Percentiles rank a stretch among this genome's conserved stretches.
Evolutionary conservation across 1,140 invertebrate species (phyloP).

Genomic region (Zophobas morio): DNA sequence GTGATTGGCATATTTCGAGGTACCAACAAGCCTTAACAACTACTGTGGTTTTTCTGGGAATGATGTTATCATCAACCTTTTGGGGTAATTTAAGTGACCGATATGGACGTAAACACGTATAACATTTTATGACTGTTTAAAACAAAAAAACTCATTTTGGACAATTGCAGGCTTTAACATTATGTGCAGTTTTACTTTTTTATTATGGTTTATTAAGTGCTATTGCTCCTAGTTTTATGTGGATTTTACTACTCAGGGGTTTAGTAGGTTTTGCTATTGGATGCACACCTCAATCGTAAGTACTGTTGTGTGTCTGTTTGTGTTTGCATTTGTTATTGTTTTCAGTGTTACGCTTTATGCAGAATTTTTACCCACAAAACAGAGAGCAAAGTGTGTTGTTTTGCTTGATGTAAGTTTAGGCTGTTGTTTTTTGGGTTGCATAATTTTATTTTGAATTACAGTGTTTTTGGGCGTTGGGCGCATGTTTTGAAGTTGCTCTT

Average conservation of each 20-base stretch:
- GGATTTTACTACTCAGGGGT: constrained; percentile 91
- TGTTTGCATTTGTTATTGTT: constrained; percentile 54
- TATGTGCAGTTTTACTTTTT: constrained; percentile 90
- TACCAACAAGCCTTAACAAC: constrained; percentile 78
- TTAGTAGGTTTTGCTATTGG: constrained; percentile 97
- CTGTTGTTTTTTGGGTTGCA: constrained; percentile 38
- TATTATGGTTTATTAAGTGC: constrained; percentile 94
- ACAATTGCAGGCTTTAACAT: constrained; percentile 79
- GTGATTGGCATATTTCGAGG: constrained; percentile 92
- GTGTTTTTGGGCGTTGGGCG: constrained; percentile 97
- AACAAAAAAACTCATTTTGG: no score
- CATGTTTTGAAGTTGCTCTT: constrained; percentile 92
- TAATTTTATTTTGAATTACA: constrained; percentile 68
- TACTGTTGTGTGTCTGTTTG: constrained; percentile 59
- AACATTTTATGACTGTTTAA: constrained; percentile 60
- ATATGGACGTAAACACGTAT: constrained; percentile 90
- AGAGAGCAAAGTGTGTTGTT: constrained; percentile 94
- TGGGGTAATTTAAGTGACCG: constrained; percentile 96
- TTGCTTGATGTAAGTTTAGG: constrained; percentile 87
- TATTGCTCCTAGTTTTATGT: constrained; percentile 91
- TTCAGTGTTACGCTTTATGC: constrained; percentile 94
- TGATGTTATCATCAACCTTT: constrained; percentile 97
- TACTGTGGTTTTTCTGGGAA: constrained; percentile 92
- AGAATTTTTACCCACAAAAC: constrained; percentile 94
- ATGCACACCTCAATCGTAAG: constrained; percentile 97